Evolutionary conservation across 1,140 invertebrate genomes (phyloP).

Genomic region (Drosophila bocki): DNA sequence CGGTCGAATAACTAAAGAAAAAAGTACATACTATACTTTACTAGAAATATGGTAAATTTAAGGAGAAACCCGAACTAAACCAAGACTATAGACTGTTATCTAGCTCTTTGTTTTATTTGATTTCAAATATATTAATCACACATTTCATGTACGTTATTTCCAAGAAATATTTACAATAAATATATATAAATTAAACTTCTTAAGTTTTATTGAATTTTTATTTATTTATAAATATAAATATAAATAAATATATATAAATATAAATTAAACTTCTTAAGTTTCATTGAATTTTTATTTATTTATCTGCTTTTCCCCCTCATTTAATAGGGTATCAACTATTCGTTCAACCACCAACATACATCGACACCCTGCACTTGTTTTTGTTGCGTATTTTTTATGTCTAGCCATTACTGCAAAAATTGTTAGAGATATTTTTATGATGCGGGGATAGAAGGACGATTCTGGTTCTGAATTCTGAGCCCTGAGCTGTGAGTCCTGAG

Average conservation of each 20-base stretch:
- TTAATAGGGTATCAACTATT: slow-evolving; percentile 9
- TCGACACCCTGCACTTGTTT: slow-evolving; percentile 44
- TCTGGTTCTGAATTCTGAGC: slow-evolving; percentile 13
- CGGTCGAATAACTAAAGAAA: too few species aligned
- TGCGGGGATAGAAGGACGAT: slow-evolving; percentile 25
- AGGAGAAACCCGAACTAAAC: background rate
- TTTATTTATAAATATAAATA: background rate
- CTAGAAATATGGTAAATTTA: background rate
- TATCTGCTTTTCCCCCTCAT: too few species aligned
- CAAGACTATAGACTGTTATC: too few species aligned
- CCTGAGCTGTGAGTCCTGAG: background rate
- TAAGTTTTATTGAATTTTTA: background rate
- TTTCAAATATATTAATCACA: too few species aligned
- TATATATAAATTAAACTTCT: background rate
- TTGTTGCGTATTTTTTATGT: slow-evolving; percentile 77
- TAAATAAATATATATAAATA: too few species aligned
- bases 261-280: background rate
- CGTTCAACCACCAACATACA: background rate
- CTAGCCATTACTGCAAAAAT: slow-evolving; percentile 75
- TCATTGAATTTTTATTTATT: background rate
- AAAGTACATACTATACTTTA: background rate
- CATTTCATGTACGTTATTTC: too few species aligned
- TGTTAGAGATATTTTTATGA: slow-evolving; percentile 72
- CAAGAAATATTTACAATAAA: too few species aligned
- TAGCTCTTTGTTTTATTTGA: too few species aligned